Evolutionary conservation across 2,797 vertebrate genomes (phyloP).

Genomic region (Picus viridis): DNA sequence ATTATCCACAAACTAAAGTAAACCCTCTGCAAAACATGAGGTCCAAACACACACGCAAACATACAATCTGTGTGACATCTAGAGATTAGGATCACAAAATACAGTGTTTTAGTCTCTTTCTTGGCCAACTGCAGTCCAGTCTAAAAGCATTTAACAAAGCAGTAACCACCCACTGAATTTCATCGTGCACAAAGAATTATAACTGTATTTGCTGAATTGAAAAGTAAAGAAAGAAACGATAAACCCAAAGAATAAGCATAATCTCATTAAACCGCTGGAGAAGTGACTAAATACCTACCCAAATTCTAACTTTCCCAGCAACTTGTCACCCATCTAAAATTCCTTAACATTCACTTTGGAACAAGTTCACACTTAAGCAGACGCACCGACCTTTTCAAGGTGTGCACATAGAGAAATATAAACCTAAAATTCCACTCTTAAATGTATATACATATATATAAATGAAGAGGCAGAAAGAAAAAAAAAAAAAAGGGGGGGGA

Average conservation of each 20-base stretch:
- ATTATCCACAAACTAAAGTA: constrained; percentile 66
- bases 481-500: accelerated
- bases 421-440: neutral
- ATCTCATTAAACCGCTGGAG: neutral
- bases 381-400: constrained; percentile 5
- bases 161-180: neutral
- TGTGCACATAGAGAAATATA: neutral
- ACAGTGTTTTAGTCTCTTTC: constrained; percentile 5
- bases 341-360: constrained; percentile 41
- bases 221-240: neutral
- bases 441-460: too few species aligned
- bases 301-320: constrained; percentile 65
- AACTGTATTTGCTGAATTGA: neutral
- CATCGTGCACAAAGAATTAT: neutral
- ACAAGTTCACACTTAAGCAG: constrained; percentile 48
- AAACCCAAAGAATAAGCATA: constrained; percentile 30
- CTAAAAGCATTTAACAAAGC: constrained; percentile 48
- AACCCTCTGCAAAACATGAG: constrained; percentile 54
- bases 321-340: constrained; percentile 23
- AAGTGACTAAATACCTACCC: constrained; percentile 18
- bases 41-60: neutral
- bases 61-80: constrained; percentile 6
- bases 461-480: too few species aligned
- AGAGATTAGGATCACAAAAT: constrained; percentile 49
- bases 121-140: neutral